These are phyloP conservation scores for Drosophila prolongata DNA, from an alignment of 2,888 invertebrate genomes.

Conservation along the genomic window DNA sequence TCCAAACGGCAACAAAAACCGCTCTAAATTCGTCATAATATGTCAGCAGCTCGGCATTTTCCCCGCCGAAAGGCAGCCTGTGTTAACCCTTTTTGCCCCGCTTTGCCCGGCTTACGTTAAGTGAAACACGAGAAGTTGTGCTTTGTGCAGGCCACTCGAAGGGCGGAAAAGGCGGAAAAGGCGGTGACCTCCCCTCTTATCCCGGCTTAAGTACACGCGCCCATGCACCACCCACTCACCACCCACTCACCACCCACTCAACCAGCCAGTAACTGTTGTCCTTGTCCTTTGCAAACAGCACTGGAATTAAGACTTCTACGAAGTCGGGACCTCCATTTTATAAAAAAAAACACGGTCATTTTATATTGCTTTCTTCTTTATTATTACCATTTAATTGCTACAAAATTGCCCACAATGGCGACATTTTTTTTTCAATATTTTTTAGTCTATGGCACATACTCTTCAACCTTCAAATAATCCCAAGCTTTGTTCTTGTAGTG, in stretches of 20 bases:
- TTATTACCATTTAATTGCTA: no score
- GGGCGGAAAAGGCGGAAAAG: background rate
- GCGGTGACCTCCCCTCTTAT: conserved; percentile 18
- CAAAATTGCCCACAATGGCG: no score
- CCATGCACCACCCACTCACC: conserved; percentile 7
- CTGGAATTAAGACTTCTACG: background rate
- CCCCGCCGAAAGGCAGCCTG: background rate
- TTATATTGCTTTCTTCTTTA: no score
- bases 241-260: conserved; percentile 7
- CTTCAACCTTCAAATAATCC: no score
- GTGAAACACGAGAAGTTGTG: conserved; percentile 35
- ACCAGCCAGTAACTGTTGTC: conserved; percentile 14
- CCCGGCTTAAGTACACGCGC: conserved; percentile 31
- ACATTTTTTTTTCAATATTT: no score
- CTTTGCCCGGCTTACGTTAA: conserved; percentile 29
- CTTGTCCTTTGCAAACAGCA: conserved; percentile 9
- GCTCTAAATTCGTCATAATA: conserved; percentile 16
- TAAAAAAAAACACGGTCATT: no score
- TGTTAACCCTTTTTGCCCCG: background rate
- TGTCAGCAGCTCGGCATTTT: conserved; percentile 6
- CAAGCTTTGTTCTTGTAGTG: background rate
- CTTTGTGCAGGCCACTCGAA: conserved; percentile 16
- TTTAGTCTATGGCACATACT: no score
- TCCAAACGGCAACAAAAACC: background rate
- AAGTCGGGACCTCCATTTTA: no score